Evolutionary conservation across 2,797 vertebrate genomes (phyloP), one percentile per base, ranked within the genome.

Genomic region (Gobionotothen gibberifrons): DNA sequence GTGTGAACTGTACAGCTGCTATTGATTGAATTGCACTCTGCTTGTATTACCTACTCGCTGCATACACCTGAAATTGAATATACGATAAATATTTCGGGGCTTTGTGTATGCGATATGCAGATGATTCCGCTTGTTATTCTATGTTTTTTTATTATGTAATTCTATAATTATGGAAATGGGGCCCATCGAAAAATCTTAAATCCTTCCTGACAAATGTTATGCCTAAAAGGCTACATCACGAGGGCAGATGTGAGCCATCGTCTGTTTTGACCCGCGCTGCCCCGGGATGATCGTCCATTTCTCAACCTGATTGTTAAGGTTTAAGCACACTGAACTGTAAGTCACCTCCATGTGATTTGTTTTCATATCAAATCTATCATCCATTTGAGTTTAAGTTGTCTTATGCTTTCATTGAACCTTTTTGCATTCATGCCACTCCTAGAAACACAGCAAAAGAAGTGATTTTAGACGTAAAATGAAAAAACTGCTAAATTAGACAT

Each of bases 341-440:
- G 43, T 69, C 72, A 67, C 56, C 62, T 68, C 73, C 36, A 3
- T 53, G 67, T 42, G 66, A 70, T 72, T 73, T 67, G 42, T 48
- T 36, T 73, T 70, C 10, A 47, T n/a, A 49, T 19, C n/a, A 56
- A 67, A 72, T 82, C 58, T 29, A 49, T 71, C 72, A 81, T 65
- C 64, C 66, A 46, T 55, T 47, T 14, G 16, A 56, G 17, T 69
- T 63, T 56, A 46, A 60, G 65, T 66, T 47, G 8, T 10, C 6
- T 65, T 59, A 12, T 48, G 52, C 66, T 56, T 36, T 57, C 48
- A 14, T 22, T 53, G 43, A 68, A 11, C 26, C n/a, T 59, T 44
- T 62, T 13, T 51, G 19, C 8, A 12, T 58, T 39, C 60, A 17
- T 42, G 26, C 29, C 14, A 36, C 3, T 26, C 19, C 15, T 7